These are phyloP conservation scores for Gari tellinella DNA, from an alignment of 2,888 invertebrate genomes.

Conservation along the genomic window DNA sequence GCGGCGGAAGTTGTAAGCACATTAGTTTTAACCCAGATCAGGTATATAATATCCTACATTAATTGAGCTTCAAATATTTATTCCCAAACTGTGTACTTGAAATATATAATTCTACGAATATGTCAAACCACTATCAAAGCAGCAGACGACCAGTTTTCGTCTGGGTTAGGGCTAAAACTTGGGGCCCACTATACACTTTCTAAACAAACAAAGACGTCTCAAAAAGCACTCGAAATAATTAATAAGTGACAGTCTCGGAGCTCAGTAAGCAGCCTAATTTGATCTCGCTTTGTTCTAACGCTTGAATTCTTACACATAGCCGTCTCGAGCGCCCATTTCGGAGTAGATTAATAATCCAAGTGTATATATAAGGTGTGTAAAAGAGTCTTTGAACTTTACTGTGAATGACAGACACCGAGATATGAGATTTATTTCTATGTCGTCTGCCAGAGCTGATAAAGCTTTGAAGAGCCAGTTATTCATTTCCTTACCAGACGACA, in stretches of 20 bases:
- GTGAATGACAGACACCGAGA: constrained; percentile 44
- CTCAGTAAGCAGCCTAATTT: constrained; percentile 19
- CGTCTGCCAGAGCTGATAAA: constrained; percentile 6
- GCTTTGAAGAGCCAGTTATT: too few relatives aligned
- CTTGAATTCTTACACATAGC: constrained; percentile 30
- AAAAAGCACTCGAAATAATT: constrained; percentile 48
- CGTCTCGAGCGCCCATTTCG: too few relatives aligned
- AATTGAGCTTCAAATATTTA: too few relatives aligned
- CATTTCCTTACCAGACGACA: too few relatives aligned
- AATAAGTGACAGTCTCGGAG: constrained; percentile 45
- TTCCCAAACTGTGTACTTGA: too few relatives aligned
- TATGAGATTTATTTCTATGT: constrained; percentile 30
- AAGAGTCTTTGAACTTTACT: constrained; percentile 43
- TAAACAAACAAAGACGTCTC: constrained; percentile 52
- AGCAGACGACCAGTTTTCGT: too few relatives aligned
- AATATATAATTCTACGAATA: too few relatives aligned
- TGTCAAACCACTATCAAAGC: too few relatives aligned
- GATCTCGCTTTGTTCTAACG: constrained; percentile 49
- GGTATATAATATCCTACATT: too few relatives aligned
- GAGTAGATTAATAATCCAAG: constrained; percentile 27
- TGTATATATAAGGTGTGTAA: constrained; percentile 45
- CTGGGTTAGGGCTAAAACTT: too few relatives aligned
- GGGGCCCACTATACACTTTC: constrained; percentile 18
- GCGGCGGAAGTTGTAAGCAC: too few relatives aligned
- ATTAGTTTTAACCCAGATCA: too few relatives aligned